Evolutionary conservation across 2,888 invertebrate species (phyloP), one percentile per base, ranked within the genome.

Genomic region (Plebejus anna): DNA sequence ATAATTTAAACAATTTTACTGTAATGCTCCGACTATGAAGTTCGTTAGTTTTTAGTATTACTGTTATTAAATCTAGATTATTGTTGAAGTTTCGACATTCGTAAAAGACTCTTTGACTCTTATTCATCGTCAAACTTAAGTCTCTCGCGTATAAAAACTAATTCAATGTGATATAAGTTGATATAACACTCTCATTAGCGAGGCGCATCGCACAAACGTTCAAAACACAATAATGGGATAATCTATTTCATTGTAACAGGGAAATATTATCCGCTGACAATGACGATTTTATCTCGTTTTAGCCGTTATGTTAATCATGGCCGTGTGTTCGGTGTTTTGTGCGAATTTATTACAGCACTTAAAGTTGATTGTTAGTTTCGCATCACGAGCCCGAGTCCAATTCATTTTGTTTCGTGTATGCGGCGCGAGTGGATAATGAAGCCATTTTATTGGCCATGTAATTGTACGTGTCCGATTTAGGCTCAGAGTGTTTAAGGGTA

Each of bases 331-430:
- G 76, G 80, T 80, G 81, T 82, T 82, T 82, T 82, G 82, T 81
- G 78, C 77, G 79, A 80, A 81, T 81, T 81, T 82, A 82, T 82
- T 81, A 79, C 80, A 79, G 82, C 80, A 81, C 81, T 81, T 82
- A 80, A 80, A 80, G 80, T 79, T 81, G 80, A 81, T 81, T 80
- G 82, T 82, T 82, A 82, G 81, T 81, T 82, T 80, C 80, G 78
- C 81, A 77, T 80, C 80, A 80, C 80, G 79, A 70, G 78, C 77
- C 80, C 78, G 79, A 81, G 79, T 79, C 79, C 78, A 81, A 81
- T 80, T 80, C 80, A 80, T 81, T 80, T 80, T 79, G 78, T 78
- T 78, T 76, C 75, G 78, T 79, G 78, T 78, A 77, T 72, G 76
- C 72, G 76, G 57, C 71, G 59, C n/a, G 70, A 57, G 71, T 70